These are phyloP conservation scores for Sepioteuthis lessoniana DNA, from an alignment of 2,888 invertebrate species.

Conservation along the genomic window DNA sequence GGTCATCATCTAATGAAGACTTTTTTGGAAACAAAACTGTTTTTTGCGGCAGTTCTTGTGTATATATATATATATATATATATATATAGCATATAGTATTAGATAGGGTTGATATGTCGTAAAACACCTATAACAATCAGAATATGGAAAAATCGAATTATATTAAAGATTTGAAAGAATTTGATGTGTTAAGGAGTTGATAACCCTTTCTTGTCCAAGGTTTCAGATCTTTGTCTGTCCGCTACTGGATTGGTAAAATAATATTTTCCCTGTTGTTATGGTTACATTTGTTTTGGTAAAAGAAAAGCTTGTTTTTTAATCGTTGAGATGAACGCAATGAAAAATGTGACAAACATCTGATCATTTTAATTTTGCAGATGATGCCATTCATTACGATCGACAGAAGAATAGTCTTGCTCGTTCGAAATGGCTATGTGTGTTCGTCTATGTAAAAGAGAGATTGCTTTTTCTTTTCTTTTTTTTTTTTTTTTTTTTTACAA, in stretches of 20 bases:
- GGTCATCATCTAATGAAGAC: no score
- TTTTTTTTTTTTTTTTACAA: not conserved
- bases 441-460: not conserved
- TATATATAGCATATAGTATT: no score
- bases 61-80: no score
- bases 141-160: no score
- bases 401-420: not conserved
- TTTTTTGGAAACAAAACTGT: no score
- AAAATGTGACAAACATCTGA: not conserved
- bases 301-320: not conserved
- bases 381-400: not conserved
- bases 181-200: no score
- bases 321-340: not conserved
- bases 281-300: not conserved
- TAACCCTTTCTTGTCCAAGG: no score
- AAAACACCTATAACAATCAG: no score
- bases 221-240: no score
- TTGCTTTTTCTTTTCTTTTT: not conserved
- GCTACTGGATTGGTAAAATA: not conserved
- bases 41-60: no score
- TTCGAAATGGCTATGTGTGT: not conserved
- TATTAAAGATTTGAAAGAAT: no score
- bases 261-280: not conserved
- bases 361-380: not conserved
- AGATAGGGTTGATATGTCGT: no score